These are phyloP conservation scores for Larimichthys polyactis DNA, from an alignment of 2,113 vertebrate genomes.

Conservation along the genomic window DNA sequence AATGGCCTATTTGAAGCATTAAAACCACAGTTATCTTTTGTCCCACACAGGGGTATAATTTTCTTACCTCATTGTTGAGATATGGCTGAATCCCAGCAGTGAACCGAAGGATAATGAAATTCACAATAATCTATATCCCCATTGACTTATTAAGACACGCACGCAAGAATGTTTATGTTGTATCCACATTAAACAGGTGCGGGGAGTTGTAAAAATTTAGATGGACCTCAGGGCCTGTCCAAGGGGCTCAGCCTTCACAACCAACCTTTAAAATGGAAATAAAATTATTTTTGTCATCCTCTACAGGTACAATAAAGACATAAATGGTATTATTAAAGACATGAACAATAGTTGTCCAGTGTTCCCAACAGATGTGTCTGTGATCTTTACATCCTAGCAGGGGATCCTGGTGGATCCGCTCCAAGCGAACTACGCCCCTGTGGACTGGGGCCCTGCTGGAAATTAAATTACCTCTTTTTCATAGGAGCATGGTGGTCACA, in stretches of 20 bases:
- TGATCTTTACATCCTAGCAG: constrained; percentile 67
- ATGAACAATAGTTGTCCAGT: constrained; percentile 4
- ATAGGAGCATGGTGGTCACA: constrained; percentile 62
- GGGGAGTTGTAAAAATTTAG: constrained; percentile 46
- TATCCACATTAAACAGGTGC: constrained; percentile 56
- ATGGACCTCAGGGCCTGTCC: constrained; percentile 50
- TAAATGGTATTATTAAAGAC: constrained; percentile 26
- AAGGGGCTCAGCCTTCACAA: constrained; percentile 28
- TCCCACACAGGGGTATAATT: constrained; percentile 59
- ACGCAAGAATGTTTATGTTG: constrained; percentile 61
- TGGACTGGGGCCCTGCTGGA: constrained; percentile 74
- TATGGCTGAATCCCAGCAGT: constrained; percentile 58
- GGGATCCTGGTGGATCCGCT: constrained; percentile 70
- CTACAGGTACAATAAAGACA: constrained; percentile 43
- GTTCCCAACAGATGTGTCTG: constrained; percentile 54
- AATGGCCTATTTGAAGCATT: constrained; percentile 31
- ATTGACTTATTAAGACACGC: constrained; percentile 62
- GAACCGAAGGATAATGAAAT: constrained; percentile 66
- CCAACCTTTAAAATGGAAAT: constrained; percentile 43
- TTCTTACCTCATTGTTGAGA: constrained; percentile 71
- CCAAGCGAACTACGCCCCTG: constrained; percentile 65
- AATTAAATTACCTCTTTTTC: constrained; percentile 81
- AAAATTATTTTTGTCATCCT: constrained; percentile 53
- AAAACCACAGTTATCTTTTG: constrained; percentile 49
- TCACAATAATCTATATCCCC: constrained; percentile 60